phyloP scores from a whole-genome alignment of 2,797 vertebrate species.

The Rhyacichthys aspro region DNA sequence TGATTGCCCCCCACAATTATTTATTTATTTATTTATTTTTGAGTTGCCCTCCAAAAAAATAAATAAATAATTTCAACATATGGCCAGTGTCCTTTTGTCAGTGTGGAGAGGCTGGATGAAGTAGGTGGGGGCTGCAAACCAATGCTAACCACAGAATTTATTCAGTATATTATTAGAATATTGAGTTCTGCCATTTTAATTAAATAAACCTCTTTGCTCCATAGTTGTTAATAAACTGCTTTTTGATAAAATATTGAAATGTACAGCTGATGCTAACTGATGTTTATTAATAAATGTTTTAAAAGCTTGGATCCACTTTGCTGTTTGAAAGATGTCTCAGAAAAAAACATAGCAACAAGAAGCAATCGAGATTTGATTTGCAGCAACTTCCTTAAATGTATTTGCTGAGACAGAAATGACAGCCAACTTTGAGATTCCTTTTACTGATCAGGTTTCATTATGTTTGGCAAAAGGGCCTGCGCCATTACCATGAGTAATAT shows the following conservation, averaged over 20 bases:
- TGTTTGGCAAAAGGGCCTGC: slow-evolving; percentile 72
- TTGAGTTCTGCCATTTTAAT: neutral
- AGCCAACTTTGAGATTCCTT: slow-evolving; percentile 65
- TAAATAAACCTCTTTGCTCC: slow-evolving; percentile 7
- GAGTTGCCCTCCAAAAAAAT: no score
- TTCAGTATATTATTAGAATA: neutral
- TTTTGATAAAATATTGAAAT: slow-evolving; percentile 20
- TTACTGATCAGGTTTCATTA: slow-evolving; percentile 76
- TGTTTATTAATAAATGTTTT: slow-evolving; percentile 62
- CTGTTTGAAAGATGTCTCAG: slow-evolving; percentile 38
- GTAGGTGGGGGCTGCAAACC: slow-evolving; percentile 10
- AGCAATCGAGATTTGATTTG: slow-evolving; percentile 62
- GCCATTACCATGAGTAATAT: slow-evolving; percentile 74
- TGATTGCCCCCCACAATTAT: no score
- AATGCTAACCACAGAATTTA: neutral
- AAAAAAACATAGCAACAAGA: slow-evolving; percentile 46
- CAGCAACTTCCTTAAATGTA: slow-evolving; percentile 44
- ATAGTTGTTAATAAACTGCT: slow-evolving; percentile 12
- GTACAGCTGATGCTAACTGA: slow-evolving; percentile 44
- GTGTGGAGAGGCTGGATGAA: slow-evolving; percentile 30
- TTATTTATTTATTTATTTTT: no score
- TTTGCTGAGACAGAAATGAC: slow-evolving; percentile 58
- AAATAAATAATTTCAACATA: no score
- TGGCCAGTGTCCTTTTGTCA: no score
- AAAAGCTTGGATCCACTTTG: slow-evolving; percentile 49